phyloP scores from a whole-genome alignment of 2,113 vertebrate genomes.

The Uropsilus gracilis region DNA sequence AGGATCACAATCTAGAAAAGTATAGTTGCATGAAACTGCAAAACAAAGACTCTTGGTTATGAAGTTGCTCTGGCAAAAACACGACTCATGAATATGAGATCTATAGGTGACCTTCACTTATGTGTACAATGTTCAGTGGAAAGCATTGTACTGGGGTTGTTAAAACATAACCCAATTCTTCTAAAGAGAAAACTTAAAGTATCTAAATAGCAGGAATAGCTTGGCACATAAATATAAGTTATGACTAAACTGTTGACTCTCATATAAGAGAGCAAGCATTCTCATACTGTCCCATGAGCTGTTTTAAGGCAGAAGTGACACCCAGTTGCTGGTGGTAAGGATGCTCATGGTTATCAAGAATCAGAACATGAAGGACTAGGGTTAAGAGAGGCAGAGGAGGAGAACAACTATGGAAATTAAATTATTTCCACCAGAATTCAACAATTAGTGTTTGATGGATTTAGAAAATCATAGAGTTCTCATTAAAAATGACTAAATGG shows the following conservation, averaged over 20 bases:
- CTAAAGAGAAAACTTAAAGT: background rate
- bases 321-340: background rate
- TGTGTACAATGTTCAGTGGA: background rate
- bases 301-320: background rate
- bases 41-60: background rate
- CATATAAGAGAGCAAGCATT: background rate
- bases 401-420: background rate
- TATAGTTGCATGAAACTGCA: background rate
- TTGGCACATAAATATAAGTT: background rate
- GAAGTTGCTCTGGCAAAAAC: background rate
- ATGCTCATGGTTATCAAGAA: background rate
- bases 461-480: background rate
- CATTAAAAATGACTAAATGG: background rate
- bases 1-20: background rate
- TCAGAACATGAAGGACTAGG: background rate
- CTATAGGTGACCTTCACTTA: background rate
- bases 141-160: background rate
- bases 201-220: background rate
- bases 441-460: background rate
- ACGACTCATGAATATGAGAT: background rate
- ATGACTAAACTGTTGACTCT: background rate
- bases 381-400: too few species aligned
- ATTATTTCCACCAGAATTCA: background rate
- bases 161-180: background rate
- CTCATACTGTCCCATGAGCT: accelerated